Evolutionary conservation across 2,113 vertebrate species (phyloP).

Genomic region (Poeciliopsis prolifica): DNA sequence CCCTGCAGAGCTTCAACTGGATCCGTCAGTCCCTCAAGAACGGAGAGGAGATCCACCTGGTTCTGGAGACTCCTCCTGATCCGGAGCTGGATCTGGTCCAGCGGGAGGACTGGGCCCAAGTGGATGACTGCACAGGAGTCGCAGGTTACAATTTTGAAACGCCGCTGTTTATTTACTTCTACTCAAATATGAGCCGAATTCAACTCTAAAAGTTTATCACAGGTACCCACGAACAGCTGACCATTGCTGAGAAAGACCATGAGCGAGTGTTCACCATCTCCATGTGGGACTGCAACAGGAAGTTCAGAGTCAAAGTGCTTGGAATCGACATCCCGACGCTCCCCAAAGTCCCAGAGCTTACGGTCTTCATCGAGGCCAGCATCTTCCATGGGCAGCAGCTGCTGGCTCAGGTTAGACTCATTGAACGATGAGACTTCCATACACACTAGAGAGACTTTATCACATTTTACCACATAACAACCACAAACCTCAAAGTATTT

Average conservation of each 20-base stretch:
- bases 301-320: conserved; percentile 93
- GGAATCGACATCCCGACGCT: conserved; percentile 93
- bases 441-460: neutral
- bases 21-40: conserved; percentile 94
- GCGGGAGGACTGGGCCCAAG: conserved; percentile 95
- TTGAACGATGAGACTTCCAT: neutral
- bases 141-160: conserved; percentile 73
- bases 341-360: conserved; percentile 89
- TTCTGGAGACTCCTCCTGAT: conserved; percentile 87
- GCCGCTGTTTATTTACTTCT: neutral
- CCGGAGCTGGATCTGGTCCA: conserved; percentile 87
- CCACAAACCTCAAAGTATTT: too few species aligned
- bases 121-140: conserved; percentile 96
- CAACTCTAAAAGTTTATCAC: neutral
- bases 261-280: conserved; percentile 97
- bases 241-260: conserved; percentile 94
- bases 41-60: conserved; percentile 93
- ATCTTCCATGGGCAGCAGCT: conserved; percentile 97
- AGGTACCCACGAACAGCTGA: conserved; percentile 93
- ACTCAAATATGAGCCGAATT: neutral
- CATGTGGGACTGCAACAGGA: conserved; percentile 96
- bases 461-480: too few species aligned
- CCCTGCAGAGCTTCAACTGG: conserved; percentile 94
- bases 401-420: conserved; percentile 81
- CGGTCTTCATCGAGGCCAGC: conserved; percentile 92